A percentile compares a stretch with the other conserved stretches of the same genome.
These are phyloP conservation scores for Rhodophaea formosa DNA, from an alignment of 2,888 invertebrate genomes.

Conservation along the genomic window DNA sequence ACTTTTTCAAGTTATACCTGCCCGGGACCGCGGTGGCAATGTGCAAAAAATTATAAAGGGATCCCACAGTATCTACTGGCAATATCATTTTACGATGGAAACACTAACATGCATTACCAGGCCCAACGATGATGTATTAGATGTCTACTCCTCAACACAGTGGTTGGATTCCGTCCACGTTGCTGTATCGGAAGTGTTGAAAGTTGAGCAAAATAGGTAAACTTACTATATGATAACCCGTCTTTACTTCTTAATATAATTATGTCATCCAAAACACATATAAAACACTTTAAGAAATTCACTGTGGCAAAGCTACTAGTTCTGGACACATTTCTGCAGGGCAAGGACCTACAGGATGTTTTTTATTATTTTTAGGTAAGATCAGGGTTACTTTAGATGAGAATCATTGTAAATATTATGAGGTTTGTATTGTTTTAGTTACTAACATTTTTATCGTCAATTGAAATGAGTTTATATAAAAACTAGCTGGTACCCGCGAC, in stretches of 20 bases:
- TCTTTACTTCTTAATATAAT: neutral
- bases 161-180: conserved; percentile 79
- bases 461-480: no score
- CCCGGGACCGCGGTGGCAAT: conserved; percentile 55
- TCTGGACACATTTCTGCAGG: no score
- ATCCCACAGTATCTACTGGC: conserved; percentile 73
- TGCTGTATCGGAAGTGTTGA: conserved; percentile 72
- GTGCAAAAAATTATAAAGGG: conserved; percentile 80
- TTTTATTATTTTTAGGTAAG: no score
- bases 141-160: conserved; percentile 82
- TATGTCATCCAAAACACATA: no score
- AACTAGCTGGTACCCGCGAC: no score
- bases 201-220: conserved; percentile 81
- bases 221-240: conserved; percentile 5
- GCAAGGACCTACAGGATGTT: no score
- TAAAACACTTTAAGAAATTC: no score
- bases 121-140: conserved; percentile 85
- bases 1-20: conserved; percentile 32
- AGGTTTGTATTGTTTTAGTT: no score
- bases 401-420: no score
- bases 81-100: conserved; percentile 88
- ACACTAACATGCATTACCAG: conserved; percentile 79
- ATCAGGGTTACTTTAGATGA: no score
- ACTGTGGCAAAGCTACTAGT: no score
- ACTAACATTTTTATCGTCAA: no score